phyloP scores from a whole-genome alignment of 2,888 invertebrate species.

The Drosophila nigricruria region DNA sequence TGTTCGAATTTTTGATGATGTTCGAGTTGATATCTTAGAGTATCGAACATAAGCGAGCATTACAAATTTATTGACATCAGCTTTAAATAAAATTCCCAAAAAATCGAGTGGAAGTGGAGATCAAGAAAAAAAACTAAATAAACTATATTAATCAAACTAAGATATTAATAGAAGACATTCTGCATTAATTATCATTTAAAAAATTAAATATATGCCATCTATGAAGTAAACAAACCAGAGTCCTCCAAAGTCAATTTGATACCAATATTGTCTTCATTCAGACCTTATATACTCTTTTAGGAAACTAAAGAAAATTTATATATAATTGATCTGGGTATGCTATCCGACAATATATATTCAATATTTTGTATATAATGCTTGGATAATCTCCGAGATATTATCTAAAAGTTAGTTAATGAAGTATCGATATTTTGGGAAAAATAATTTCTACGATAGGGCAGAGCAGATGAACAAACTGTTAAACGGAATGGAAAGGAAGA shows the following conservation, averaged over 20 bases:
- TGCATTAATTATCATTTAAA: background rate
- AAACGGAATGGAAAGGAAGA: no score
- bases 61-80: conserved; percentile 41
- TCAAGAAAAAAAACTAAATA: background rate
- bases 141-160: background rate
- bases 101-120: background rate
- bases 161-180: no score
- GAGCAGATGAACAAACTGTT: no score
- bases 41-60: conserved; percentile 31
- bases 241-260: background rate
- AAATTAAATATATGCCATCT: background rate
- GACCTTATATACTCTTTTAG: background rate
- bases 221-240: background rate
- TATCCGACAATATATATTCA: background rate
- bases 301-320: no score
- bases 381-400: no score
- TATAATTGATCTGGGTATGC: no score
- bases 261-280: background rate
- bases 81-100: background rate
- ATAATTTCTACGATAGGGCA: no score
- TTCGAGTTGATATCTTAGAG: background rate
- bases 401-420: no score
- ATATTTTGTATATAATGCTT: background rate
- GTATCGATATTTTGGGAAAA: background rate
- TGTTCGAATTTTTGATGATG: conserved; percentile 33